Evolutionary conservation across 1,140 invertebrate genomes (phyloP).

Genomic region (Caenorhabditis inopinata): DNA sequence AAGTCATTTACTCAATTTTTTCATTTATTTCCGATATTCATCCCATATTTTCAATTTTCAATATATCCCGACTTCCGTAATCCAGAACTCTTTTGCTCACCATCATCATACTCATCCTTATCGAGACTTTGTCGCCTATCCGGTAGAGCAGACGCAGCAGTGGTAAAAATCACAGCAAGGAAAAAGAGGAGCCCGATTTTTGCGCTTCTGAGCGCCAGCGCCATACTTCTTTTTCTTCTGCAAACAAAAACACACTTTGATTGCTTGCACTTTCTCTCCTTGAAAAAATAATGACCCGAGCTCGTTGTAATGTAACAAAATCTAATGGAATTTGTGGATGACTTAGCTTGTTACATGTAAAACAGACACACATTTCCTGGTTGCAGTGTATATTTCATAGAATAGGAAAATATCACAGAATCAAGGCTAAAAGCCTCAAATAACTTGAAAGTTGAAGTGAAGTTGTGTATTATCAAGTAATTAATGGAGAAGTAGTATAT

Average conservation of each 20-base stretch:
- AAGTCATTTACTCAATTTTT: too few relatives aligned
- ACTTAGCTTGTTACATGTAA: neutral
- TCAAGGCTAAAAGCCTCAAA: too few relatives aligned
- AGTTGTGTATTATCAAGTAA: too few relatives aligned
- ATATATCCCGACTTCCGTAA: neutral
- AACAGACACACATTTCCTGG: neutral
- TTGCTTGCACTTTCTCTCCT: constrained; percentile 4
- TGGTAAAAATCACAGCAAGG: constrained; percentile 1
- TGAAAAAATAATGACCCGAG: too few relatives aligned
- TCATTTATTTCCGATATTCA: too few relatives aligned
- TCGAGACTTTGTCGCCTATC: neutral
- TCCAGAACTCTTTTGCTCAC: neutral
- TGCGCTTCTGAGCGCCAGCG: neutral
- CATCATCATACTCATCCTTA: constrained; percentile 17
- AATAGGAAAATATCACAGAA: too few relatives aligned
- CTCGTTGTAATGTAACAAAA: neutral
- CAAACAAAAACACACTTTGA: constrained; percentile 11
- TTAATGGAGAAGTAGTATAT: too few relatives aligned
- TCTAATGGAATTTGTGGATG: neutral
- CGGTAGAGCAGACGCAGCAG: neutral
- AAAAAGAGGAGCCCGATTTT: constrained; percentile 5
- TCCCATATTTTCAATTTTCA: neutral
- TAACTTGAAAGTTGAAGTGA: too few relatives aligned
- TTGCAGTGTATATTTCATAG: too few relatives aligned
- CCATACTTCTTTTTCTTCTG: neutral